These are phyloP conservation scores for Rhodophaea formosa DNA, from an alignment of 2,888 invertebrate species.

Conservation along the genomic window DNA sequence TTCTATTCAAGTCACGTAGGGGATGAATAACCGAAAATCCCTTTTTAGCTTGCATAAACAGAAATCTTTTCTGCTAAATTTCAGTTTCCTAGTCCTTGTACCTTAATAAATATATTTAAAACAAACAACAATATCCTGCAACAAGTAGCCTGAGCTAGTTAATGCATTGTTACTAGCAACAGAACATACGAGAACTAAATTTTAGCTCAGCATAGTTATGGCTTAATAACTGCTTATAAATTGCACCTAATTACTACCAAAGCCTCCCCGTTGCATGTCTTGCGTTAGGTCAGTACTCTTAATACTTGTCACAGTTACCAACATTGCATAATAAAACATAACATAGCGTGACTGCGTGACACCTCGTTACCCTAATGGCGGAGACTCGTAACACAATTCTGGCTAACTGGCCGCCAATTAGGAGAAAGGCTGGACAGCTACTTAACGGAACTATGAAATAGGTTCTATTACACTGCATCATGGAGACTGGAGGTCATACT, in stretches of 20 bases:
- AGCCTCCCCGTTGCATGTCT: not conserved
- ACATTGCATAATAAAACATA: not conserved
- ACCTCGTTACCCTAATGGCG: slow-evolving; percentile 11
- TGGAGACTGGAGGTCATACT: not conserved
- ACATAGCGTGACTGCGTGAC: not conserved
- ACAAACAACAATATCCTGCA: too few relatives aligned
- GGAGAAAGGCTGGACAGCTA: slow-evolving; percentile 9
- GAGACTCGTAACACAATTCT: not conserved
- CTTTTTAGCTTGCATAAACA: too few relatives aligned
- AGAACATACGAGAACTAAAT: too few relatives aligned
- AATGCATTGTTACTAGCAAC: too few relatives aligned
- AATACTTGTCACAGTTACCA: slow-evolving; percentile 8
- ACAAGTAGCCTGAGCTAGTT: too few relatives aligned
- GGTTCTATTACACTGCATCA: not conserved
- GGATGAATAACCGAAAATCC: too few relatives aligned
- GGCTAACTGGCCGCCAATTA: not conserved
- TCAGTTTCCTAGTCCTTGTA: too few relatives aligned
- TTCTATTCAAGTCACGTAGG: too few relatives aligned
- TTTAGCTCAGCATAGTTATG: too few relatives aligned
- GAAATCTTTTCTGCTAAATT: too few relatives aligned
- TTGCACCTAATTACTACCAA: not conserved
- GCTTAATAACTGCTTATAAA: not conserved
- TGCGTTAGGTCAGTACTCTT: not conserved
- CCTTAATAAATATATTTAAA: too few relatives aligned
- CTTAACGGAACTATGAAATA: slow-evolving; percentile 4